phyloP scores from a whole-genome alignment of 2,888 invertebrate genomes.

The Vanessa cardui region DNA sequence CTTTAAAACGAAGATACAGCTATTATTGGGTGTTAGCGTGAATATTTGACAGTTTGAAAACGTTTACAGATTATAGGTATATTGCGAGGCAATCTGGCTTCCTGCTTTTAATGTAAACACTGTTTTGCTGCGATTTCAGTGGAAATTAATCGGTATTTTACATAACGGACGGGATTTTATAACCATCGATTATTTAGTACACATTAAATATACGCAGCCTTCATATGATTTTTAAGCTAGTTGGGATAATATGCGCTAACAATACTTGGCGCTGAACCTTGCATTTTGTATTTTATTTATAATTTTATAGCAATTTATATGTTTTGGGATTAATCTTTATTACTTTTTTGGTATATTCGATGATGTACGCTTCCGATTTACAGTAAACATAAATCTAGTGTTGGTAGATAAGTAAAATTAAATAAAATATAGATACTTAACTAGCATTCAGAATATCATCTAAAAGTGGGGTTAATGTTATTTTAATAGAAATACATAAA shows the following conservation, averaged over 20 bases:
- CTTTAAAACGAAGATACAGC: constrained; percentile 72
- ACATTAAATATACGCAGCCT: constrained; percentile 42
- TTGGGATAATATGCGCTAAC: constrained; percentile 15
- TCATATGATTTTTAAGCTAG: constrained; percentile 11
- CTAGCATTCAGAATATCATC: too few species aligned
- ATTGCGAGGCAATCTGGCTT: constrained; percentile 80
- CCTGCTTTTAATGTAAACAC: constrained; percentile 77
- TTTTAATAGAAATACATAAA: too few species aligned
- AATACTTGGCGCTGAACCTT: background rate
- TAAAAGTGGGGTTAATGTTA: too few species aligned
- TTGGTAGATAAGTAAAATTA: too few species aligned
- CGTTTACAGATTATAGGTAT: constrained; percentile 76
- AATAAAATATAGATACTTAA: too few species aligned
- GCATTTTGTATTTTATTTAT: background rate
- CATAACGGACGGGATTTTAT: constrained; percentile 60
- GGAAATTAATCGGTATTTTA: constrained; percentile 62
- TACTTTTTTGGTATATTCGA: too few species aligned
- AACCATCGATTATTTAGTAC: constrained; percentile 49
- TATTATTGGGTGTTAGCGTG: constrained; percentile 80
- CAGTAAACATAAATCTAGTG: too few species aligned
- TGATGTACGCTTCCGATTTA: too few species aligned
- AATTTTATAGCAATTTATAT: too few species aligned
- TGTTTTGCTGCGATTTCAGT: constrained; percentile 63
- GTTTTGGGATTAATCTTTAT: too few species aligned
- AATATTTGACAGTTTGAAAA: constrained; percentile 83